Conservation (phyloP, 2,797 vertebrate genomes). For the Silurus aristotelis region DNA sequence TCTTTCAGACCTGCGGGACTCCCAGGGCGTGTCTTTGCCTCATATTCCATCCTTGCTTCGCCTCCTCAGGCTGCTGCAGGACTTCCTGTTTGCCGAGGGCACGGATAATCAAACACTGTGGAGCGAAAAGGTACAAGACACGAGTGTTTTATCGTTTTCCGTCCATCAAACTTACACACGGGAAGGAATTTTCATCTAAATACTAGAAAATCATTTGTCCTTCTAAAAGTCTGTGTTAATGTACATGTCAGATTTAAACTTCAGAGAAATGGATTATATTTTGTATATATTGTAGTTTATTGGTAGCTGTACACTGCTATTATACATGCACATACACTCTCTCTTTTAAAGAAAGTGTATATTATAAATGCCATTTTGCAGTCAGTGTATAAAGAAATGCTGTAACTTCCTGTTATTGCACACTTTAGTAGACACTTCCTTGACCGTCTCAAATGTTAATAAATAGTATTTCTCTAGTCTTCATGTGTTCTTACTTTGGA, state of each 20-base stretch:
- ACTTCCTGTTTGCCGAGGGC: constrained; percentile 93
- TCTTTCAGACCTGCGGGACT: constrained; percentile 86
- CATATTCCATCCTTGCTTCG: constrained; percentile 86
- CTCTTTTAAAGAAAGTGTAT: background rate
- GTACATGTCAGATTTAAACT: background rate
- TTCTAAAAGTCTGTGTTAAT: background rate
- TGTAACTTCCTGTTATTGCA: constrained; percentile 5
- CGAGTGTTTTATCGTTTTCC: background rate
- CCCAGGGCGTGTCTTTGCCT: constrained; percentile 70
- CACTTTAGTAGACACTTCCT: background rate
- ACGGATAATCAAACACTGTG: constrained; percentile 88
- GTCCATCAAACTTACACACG: background rate
- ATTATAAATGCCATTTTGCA: background rate
- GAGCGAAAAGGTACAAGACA: constrained; percentile 91
- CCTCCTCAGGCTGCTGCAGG: constrained; percentile 91
- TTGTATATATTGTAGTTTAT: background rate
- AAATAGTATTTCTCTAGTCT: background rate
- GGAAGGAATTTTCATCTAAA: background rate
- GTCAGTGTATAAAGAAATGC: background rate
- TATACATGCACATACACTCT: background rate
- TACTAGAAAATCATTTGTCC: background rate
- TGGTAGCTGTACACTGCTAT: background rate
- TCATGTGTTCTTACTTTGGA: background rate
- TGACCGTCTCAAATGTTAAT: background rate
- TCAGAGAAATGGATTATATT: background rate